phyloP scores from a whole-genome alignment of 2,113 vertebrate species.

The Pavo muticus region DNA sequence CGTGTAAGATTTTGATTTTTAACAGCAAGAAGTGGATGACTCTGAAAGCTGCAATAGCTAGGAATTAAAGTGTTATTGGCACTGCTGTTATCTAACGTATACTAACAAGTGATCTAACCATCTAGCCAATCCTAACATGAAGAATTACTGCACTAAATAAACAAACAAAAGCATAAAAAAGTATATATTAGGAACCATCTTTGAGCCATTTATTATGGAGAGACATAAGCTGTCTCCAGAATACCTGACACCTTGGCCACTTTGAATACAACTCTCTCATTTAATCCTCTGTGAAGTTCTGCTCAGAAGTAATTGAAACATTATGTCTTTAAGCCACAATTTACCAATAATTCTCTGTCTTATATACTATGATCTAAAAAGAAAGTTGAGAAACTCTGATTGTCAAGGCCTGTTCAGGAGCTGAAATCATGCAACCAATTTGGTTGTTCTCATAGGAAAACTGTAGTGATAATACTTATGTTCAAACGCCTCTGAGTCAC shows the following conservation, averaged over 20 bases:
- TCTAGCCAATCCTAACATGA: not conserved
- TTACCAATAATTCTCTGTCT: not conserved
- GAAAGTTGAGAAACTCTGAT: not conserved
- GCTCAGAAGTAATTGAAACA: not conserved
- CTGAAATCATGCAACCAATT: not conserved
- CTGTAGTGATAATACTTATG: not conserved
- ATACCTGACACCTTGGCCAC: not conserved
- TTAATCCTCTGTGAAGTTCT: not conserved
- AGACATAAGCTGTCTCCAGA: not conserved
- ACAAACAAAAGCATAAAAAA: not conserved
- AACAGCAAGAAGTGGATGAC: not conserved
- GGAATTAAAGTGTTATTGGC: not conserved
- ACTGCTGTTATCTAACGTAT: not conserved
- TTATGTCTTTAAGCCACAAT: not conserved
- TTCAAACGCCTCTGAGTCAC: conserved; percentile 22
- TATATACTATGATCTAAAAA: not conserved
- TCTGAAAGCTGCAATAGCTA: not conserved
- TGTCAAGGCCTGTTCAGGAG: not conserved
- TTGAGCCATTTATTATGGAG: not conserved
- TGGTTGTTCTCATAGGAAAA: not conserved
- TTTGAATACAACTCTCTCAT: not conserved
- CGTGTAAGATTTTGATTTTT: not conserved
- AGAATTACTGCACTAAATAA: not conserved
- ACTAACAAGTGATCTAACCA: not conserved
- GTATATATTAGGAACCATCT: not conserved